A percentile compares a stretch with the other conserved stretches of the same genome.
Evolutionary conservation across 2,113 vertebrate species (phyloP).

Genomic region (Erythrocebus patas): DNA sequence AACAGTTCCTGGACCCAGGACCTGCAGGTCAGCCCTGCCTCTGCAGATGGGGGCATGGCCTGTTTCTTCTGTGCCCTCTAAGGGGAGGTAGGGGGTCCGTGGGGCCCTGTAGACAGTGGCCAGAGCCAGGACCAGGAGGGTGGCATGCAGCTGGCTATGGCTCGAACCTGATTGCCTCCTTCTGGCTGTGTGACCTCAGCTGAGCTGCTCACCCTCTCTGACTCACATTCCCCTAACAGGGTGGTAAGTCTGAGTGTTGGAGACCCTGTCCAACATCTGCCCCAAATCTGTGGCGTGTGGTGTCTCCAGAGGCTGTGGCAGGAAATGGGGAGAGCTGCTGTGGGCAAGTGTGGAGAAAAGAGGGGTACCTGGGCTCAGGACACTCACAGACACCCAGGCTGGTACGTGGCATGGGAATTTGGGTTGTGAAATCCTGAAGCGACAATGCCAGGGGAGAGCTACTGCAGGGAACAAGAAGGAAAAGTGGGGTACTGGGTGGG

Average conservation of each 20-base stretch:
- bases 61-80: background rate
- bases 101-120: background rate
- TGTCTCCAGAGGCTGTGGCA: background rate
- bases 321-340: background rate
- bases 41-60: background rate
- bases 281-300: background rate
- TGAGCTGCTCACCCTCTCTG: background rate
- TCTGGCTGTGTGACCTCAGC: background rate
- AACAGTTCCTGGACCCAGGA: background rate
- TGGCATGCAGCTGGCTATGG: background rate
- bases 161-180: rapidly evolving
- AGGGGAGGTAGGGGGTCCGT: background rate
- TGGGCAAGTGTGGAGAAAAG: background rate
- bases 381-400: background rate
- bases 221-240: background rate
- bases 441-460: background rate
- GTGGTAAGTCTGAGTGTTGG: background rate
- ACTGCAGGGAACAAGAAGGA: background rate
- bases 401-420: rapidly evolving
- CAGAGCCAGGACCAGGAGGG: background rate
- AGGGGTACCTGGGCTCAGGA: background rate
- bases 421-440: background rate
- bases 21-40: background rate
- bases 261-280: background rate
- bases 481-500: background rate